Evolutionary conservation across 64 coral and sea anemone species (phyloP).

Genomic region (Platygyra sinensis): DNA sequence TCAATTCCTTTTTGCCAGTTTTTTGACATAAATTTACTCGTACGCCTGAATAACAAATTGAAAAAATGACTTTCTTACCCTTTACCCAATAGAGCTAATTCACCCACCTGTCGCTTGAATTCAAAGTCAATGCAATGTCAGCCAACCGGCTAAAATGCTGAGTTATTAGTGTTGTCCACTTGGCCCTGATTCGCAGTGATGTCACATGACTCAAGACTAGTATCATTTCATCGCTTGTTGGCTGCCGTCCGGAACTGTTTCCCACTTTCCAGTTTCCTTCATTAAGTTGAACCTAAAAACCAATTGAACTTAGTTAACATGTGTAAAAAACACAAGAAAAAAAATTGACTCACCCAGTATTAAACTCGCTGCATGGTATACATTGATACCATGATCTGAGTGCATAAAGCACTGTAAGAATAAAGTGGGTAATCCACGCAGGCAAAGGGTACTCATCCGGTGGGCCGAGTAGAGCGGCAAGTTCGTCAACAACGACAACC

Average conservation of each 20-base stretch:
- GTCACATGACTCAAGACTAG: conserved; percentile 72
- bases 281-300: conserved; percentile 49
- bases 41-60: too few species aligned
- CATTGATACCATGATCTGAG: too few species aligned
- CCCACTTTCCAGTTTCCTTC: conserved; percentile 64
- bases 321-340: too few species aligned
- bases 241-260: conserved; percentile 55
- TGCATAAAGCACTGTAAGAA: too few species aligned
- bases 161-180: conserved; percentile 66
- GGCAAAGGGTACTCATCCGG: too few species aligned
- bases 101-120: conserved; percentile 16
- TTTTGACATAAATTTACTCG: too few species aligned
- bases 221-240: conserved; percentile 76
- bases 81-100: not conserved
- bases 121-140: conserved; percentile 41
- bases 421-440: too few species aligned
- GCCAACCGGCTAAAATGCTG: not conserved
- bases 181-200: conserved; percentile 77
- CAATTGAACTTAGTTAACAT: not conserved
- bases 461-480: too few species aligned
- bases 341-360: too few species aligned
- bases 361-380: too few species aligned
- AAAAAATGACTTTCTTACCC: not conserved
- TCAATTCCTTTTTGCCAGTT: too few species aligned
- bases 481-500: too few species aligned